Conservation (phyloP, 2,797 vertebrate genomes). For the Bothrops alternatus region DNA sequence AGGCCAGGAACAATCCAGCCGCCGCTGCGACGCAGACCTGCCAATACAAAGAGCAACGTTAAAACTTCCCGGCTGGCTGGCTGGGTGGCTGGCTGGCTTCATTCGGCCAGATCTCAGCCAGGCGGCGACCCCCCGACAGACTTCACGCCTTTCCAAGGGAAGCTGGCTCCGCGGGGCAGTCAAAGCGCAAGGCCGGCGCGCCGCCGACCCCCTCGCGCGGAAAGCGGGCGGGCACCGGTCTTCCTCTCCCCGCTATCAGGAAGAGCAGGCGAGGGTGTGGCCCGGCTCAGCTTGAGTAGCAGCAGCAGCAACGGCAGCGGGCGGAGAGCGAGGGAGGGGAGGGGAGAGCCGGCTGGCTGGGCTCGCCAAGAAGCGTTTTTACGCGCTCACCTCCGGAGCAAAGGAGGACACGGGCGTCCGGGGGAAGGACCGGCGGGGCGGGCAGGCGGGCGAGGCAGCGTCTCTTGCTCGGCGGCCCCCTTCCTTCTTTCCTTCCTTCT, state of each 20-base stretch:
- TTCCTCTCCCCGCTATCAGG: conserved; percentile 68
- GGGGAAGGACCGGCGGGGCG: not conserved
- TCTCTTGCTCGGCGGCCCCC: not conserved
- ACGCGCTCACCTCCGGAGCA: conserved; percentile 33
- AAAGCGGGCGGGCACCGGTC: not conserved
- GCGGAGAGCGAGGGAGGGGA: conserved; percentile 17
- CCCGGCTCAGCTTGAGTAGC: conserved; percentile 64
- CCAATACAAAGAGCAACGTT: not conserved
- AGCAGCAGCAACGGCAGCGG: not conserved
- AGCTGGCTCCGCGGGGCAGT: not conserved
- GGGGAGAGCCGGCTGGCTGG: conserved; percentile 21
- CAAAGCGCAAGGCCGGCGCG: not conserved
- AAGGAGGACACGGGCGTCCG: conserved; percentile 3
- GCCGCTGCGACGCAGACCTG: not conserved
- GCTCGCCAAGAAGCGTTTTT: not conserved
- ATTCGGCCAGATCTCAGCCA: conserved; percentile 46
- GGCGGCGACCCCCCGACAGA: conserved; percentile 57
- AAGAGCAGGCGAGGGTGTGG: conserved; percentile 89
- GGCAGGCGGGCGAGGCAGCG: not conserved
- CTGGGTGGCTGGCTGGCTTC: not conserved
- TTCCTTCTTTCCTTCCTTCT: not conserved
- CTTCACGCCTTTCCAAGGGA: not conserved
- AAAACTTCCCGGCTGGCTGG: not conserved
- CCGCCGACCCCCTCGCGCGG: not conserved
- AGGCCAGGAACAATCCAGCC: not conserved